Base-by-base conservation (phyloP, 35 echinoderm and acorn worm species). In the Ptychodera flava region DNA sequence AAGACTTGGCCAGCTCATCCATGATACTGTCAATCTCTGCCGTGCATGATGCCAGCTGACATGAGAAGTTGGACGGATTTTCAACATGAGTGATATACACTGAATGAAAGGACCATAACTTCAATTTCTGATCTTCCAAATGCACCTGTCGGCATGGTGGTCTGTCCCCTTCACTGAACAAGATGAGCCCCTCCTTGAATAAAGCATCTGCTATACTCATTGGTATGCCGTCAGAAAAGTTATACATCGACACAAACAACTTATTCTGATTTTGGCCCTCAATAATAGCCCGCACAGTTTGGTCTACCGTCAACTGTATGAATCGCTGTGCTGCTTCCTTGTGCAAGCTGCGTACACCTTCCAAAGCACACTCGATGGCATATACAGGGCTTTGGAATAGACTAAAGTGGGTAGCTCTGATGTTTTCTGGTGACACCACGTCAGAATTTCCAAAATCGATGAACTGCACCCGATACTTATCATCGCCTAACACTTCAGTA, bases 401-500 rank as follows among this genome's bases (percentile, higher is more conserved):
- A 22, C 45, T 64, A 22, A 12, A 64, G 22, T 64, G 45, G 22
- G 45, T 6, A 22, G 45, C 45, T 64, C 22, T 87, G 28, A 94
- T 82, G 34, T 91, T 88, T 12, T 32, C 77, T 76, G 87, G 15
- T 29, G 81, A 27, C 0, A 94, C 81, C 38, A 82, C 79, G 77
- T 94, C 92, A 64, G 79, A 77, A 31, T 94, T 94, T 28, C 92
- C 92, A 85, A 90, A 94, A 37, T 94, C 92, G 0, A 94, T 85
- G 79, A 94, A 94, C 45, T 64, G 34, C 82, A 85, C 27, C 88
- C 85, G 1, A 90, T 80, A 16, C 89, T 81, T 31, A 80, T 75
- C 1, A 78, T 81, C 10, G 89, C 36, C 38, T 91, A 84, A 32
- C 88, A 92, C 36, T 91, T 90, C 31, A 36, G 82, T 83, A 28